These are phyloP conservation scores for Chiloscyllium plagiosum DNA, from an alignment of 2,113 vertebrate species.

Conservation along the genomic window DNA sequence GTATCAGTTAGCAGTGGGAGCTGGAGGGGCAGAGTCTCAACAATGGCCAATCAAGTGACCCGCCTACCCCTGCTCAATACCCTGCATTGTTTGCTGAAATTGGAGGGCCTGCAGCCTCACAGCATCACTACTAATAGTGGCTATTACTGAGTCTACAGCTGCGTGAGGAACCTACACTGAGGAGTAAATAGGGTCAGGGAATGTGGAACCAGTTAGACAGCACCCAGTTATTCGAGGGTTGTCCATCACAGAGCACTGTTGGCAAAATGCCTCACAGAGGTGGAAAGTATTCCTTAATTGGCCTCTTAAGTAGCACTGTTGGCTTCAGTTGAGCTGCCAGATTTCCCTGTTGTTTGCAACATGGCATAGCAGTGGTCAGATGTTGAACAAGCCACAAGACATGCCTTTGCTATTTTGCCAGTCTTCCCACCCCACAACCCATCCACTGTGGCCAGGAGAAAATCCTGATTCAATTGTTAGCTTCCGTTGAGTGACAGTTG, in stretches of 20 bases:
- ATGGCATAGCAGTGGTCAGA: background rate
- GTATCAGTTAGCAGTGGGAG: no score
- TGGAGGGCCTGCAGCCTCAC: background rate
- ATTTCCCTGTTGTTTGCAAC: background rate
- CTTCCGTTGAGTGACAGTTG: background rate
- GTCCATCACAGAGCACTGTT: no score
- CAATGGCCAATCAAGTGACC: background rate
- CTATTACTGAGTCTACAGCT: background rate
- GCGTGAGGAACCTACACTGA: background rate
- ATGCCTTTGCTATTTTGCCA: no score
- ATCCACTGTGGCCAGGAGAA: no score
- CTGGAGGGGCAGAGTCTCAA: background rate
- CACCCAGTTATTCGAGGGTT: no score
- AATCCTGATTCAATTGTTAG: background rate
- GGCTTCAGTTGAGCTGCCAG: no score
- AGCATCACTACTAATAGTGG: background rate
- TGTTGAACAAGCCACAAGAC: background rate
- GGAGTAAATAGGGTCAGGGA: background rate
- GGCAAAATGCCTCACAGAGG: no score
- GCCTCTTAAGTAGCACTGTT: background rate
- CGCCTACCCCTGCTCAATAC: no score
- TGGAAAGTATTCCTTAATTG: background rate
- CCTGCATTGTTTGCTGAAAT: background rate
- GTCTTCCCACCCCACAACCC: no score
- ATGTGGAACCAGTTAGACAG: background rate